Conservation (phyloP, 2,113 vertebrate species). For the Pangasianodon hypophthalmus region DNA sequence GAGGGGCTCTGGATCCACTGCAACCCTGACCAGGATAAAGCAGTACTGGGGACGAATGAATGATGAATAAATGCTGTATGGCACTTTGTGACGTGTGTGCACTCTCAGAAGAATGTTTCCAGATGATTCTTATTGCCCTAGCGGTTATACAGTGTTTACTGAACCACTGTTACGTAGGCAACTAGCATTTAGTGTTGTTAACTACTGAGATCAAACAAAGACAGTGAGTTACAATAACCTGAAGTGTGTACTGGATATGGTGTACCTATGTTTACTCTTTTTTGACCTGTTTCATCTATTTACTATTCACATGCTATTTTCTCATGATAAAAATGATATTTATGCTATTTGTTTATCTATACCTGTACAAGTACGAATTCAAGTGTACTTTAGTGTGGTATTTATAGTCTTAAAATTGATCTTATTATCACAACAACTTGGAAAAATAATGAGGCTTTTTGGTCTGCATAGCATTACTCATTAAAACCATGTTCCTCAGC, state of each 20-base stretch:
- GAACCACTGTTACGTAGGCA: not conserved
- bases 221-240: not conserved
- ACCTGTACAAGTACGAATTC: not conserved
- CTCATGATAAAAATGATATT: not conserved
- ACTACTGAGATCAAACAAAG: not conserved
- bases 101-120: not conserved
- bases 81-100: not conserved
- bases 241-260: not conserved
- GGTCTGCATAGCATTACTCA: conserved; percentile 5
- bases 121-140: not conserved
- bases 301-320: not conserved
- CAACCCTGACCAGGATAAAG: not conserved
- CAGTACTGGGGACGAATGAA: not conserved
- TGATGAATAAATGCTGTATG: not conserved
- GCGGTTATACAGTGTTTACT: not conserved
- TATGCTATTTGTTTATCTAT: not conserved
- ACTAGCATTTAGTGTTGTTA: not conserved
- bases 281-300: not conserved
- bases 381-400: not conserved
- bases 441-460: conserved; percentile 17
- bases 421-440: not conserved
- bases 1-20: not conserved
- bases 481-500: conserved; percentile 31
- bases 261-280: not conserved
- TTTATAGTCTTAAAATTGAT: not conserved